Conservation (phyloP, 2,888 invertebrate species). For the Agrotis exclamationis region DNA sequence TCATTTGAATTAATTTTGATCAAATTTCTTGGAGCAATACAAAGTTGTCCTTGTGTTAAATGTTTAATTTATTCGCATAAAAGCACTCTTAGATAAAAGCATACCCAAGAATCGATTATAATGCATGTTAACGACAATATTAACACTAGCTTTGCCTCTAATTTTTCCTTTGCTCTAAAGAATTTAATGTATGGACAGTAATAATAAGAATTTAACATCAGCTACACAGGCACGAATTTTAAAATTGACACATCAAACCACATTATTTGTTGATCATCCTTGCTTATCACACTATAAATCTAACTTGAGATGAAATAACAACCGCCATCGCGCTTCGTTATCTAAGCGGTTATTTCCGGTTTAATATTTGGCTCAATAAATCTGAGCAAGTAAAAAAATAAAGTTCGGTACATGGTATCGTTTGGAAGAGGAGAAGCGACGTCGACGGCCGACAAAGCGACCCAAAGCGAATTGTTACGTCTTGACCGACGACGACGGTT, state of each 20-base stretch:
- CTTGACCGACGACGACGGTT: constrained; percentile 61
- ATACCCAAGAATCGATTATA: not conserved
- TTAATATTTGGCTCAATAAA: constrained; percentile 65
- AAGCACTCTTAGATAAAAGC: constrained; percentile 7
- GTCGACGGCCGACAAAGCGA: constrained; percentile 68
- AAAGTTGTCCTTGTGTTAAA: constrained; percentile 14
- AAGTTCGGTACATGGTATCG: constrained; percentile 55
- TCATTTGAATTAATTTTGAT: constrained; percentile 37
- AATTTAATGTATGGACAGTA: not conserved
- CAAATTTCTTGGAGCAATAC: constrained; percentile 10
- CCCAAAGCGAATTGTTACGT: constrained; percentile 67
- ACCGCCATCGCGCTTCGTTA: constrained; percentile 27
- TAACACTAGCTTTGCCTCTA: not conserved
- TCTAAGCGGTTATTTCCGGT: constrained; percentile 64
- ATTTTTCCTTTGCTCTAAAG: not conserved
- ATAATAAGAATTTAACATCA: not conserved
- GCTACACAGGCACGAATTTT: not conserved
- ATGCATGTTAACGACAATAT: not conserved
- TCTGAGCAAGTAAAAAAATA: constrained; percentile 50
- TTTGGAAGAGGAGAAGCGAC: constrained; percentile 65
- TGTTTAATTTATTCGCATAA: constrained; percentile 19
- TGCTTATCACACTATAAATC: constrained; percentile 53
- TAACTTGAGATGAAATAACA: constrained; percentile 51
- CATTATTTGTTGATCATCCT: constrained; percentile 32
- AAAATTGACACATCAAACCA: constrained; percentile 28